phyloP scores from a whole-genome alignment of 2,113 vertebrate species.

The Protomyctophum bolini region DNA sequence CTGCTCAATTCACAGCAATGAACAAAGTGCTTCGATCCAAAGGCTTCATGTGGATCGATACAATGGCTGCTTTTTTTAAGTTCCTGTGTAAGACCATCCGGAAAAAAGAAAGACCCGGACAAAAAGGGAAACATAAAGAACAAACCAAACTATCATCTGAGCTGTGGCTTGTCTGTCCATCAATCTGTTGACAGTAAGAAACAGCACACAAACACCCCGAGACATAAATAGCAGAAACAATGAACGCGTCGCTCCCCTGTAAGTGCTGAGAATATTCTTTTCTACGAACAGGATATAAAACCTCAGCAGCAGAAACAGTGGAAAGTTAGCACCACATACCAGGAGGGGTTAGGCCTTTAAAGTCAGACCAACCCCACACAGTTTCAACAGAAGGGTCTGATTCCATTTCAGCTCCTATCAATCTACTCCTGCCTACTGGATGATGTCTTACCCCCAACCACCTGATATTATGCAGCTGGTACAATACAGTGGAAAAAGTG shows the following conservation, averaged over 20 bases:
- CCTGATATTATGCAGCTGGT: too few relatives aligned
- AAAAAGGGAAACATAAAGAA: not conserved
- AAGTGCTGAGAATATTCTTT: constrained; percentile 1
- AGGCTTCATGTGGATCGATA: constrained; percentile 34
- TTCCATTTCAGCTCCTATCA: constrained; percentile 3
- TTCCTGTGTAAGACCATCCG: not conserved
- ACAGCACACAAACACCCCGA: not conserved
- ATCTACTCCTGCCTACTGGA: not conserved
- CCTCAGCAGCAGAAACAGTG: constrained; percentile 51
- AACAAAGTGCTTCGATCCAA: constrained; percentile 46
- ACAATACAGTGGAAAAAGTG: too few relatives aligned
- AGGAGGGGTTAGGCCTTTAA: constrained; percentile 21
- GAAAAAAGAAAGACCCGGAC: not conserved
- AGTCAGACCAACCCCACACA: constrained; percentile 17
- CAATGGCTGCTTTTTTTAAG: not conserved
- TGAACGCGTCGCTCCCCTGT: not conserved
- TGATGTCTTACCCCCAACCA: not conserved
- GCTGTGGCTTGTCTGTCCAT: not conserved
- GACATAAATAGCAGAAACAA: not conserved
- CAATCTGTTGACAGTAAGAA: not conserved
- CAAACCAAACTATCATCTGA: not conserved
- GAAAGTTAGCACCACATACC: constrained; percentile 56
- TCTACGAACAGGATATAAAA: constrained; percentile 40
- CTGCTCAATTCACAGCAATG: constrained; percentile 4
- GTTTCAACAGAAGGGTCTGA: constrained; percentile 9